A percentile compares a stretch with the other conserved stretches of the same genome.
These are phyloP conservation scores for Drosophila atripex DNA, from an alignment of 2,888 invertebrate species.

Conservation along the genomic window DNA sequence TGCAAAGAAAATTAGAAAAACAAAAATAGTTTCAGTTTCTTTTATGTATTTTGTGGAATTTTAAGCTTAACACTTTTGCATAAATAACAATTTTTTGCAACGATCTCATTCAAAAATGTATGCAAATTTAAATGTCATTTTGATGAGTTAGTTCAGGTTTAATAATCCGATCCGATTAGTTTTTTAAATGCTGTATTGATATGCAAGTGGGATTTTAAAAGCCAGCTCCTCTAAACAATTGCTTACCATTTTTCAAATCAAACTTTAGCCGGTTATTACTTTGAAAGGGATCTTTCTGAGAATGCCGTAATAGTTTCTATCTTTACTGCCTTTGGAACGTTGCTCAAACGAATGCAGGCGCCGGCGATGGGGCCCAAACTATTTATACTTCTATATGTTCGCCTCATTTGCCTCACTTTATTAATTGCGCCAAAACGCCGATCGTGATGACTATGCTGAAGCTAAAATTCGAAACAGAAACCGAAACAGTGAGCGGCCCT, in stretches of 20 bases:
- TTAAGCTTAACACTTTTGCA: not conserved
- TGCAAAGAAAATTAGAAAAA: conserved; percentile 13
- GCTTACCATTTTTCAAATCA: conserved; percentile 60
- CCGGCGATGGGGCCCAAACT: conserved; percentile 54
- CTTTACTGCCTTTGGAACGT: conserved; percentile 60
- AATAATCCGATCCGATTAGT: not conserved
- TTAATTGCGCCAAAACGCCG: conserved; percentile 62
- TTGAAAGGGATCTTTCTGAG: conserved; percentile 29
- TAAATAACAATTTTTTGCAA: not conserved
- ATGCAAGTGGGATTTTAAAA: not conserved
- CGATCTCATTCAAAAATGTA: not conserved
- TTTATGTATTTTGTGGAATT: not conserved
- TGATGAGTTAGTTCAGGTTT: not conserved
- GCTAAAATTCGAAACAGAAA: conserved; percentile 21
- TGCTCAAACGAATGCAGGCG: conserved; percentile 70
- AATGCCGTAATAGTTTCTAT: conserved; percentile 51
- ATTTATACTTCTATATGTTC: conserved; percentile 73
- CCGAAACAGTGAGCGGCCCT: conserved; percentile 64
- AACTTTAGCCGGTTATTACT: not conserved
- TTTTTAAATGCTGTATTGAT: not conserved
- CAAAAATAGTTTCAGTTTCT: not conserved
- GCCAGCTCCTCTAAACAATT: not conserved
- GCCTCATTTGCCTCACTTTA: conserved; percentile 62
- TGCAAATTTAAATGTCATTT: conserved; percentile 1
- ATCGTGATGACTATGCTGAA: conserved; percentile 44